phyloP scores from a whole-genome alignment of 2,797 vertebrate genomes.

The Taenioides sp. region DNA sequence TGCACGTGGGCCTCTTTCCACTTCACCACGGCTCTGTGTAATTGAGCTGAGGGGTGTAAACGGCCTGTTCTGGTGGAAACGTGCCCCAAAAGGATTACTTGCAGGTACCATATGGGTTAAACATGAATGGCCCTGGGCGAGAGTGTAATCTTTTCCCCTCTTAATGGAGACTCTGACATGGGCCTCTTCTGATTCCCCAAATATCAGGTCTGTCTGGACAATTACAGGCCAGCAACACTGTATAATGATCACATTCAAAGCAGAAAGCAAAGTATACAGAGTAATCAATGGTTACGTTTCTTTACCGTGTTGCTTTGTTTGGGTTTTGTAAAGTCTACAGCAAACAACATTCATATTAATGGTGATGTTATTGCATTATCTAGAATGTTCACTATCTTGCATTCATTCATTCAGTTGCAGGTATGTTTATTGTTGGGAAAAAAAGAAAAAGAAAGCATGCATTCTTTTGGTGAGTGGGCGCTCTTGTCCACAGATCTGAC shows the following conservation, averaged over 20 bases:
- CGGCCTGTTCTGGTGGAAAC: constrained; percentile 13
- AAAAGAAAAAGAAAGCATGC: too few relatives aligned
- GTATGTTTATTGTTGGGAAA: too few relatives aligned
- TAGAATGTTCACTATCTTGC: too few relatives aligned
- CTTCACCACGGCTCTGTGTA: constrained; percentile 5
- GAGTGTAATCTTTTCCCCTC: constrained; percentile 14
- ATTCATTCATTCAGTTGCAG: too few relatives aligned
- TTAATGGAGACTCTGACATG: constrained; percentile 39
- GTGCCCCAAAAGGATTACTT: constrained; percentile 12
- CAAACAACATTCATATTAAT: too few relatives aligned
- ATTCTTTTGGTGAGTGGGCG: too few relatives aligned
- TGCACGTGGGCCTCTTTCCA: background rate
- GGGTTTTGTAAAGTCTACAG: background rate
- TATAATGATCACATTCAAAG: background rate
- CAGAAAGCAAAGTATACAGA: background rate
- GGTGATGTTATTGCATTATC: too few relatives aligned
- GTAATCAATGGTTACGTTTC: background rate
- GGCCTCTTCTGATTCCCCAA: constrained; percentile 24
- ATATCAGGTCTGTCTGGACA: constrained; percentile 31
- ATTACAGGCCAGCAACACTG: background rate
- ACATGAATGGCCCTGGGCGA: constrained; percentile 19
- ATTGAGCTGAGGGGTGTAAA: constrained; percentile 17
- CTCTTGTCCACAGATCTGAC: too few relatives aligned
- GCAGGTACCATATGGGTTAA: constrained; percentile 18
- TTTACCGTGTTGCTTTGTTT: background rate